phyloP scores from a whole-genome alignment of 2,888 invertebrate species.

The Trachelus troglodyta region DNA sequence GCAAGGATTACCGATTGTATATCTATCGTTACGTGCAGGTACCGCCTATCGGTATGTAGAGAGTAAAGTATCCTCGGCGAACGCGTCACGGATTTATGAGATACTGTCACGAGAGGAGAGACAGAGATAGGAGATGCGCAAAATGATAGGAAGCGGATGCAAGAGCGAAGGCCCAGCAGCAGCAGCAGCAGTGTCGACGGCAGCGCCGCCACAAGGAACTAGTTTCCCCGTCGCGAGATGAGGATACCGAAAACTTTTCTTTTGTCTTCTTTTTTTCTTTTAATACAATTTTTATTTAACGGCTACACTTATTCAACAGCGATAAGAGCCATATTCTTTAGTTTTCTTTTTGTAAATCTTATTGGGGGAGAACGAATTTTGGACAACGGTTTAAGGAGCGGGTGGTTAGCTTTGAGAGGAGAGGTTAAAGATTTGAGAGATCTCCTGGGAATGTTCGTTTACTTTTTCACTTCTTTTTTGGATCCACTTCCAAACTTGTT shows the following conservation, averaged over 20 bases:
- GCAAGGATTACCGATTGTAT: constrained; percentile 99
- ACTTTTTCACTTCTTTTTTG: background rate
- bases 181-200: background rate
- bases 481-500: background rate
- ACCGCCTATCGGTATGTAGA: constrained; percentile 85
- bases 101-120: background rate
- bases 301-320: background rate
- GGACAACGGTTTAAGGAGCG: background rate
- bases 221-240: background rate
- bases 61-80: constrained; percentile 6
- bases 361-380: background rate
- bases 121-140: background rate
- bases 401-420: background rate
- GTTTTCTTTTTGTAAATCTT: background rate
- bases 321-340: background rate
- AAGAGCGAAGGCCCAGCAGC: background rate
- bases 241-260: background rate
- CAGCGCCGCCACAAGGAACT: background rate
- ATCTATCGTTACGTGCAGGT: constrained; percentile 98
- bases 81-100: background rate
- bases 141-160: background rate
- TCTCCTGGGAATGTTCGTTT: background rate
- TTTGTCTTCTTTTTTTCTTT: background rate
- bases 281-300: background rate
- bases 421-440: background rate